These are phyloP conservation scores for Nipponacmea schrenckii DNA, from an alignment of 2,888 invertebrate species.

Conservation along the genomic window DNA sequence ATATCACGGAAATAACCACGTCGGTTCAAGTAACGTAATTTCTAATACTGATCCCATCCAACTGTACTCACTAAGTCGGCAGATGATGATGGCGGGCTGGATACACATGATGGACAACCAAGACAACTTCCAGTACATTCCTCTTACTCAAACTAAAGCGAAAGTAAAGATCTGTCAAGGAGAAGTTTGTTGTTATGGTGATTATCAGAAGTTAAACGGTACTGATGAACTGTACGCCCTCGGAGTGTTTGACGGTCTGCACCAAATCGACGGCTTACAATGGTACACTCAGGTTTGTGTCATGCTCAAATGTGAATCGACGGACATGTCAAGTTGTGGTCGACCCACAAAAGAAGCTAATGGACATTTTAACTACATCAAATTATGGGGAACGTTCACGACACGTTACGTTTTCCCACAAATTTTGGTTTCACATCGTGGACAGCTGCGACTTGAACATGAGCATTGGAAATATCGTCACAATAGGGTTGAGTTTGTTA, in stretches of 20 bases:
- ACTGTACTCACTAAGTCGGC: background rate
- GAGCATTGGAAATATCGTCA: slow-evolving; percentile 27
- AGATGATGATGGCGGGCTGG: background rate
- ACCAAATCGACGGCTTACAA: slow-evolving; percentile 35
- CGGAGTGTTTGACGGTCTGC: slow-evolving; percentile 48
- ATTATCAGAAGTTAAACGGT: slow-evolving; percentile 25
- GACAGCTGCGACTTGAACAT: slow-evolving; percentile 15
- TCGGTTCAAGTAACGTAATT: background rate
- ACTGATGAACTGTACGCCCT: slow-evolving; percentile 41
- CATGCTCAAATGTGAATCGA: slow-evolving; percentile 37
- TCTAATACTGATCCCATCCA: background rate
- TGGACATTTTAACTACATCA: slow-evolving; percentile 28
- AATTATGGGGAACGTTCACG: slow-evolving; percentile 30
- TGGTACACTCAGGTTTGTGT: slow-evolving; percentile 47
- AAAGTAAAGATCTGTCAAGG: slow-evolving; percentile 38
- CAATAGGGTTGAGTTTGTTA: slow-evolving; percentile 11
- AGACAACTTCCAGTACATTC: background rate
- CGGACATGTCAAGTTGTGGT: slow-evolving; percentile 30
- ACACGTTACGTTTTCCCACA: slow-evolving; percentile 36
- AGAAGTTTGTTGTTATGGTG: slow-evolving; percentile 42
- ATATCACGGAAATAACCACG: background rate
- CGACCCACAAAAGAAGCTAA: slow-evolving; percentile 17
- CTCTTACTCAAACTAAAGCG: slow-evolving; percentile 25
- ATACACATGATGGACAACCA: background rate
- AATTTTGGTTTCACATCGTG: slow-evolving; percentile 24